Conservation (phyloP, 2,797 vertebrate species). For the Coregonus ussuriensis region DNA sequence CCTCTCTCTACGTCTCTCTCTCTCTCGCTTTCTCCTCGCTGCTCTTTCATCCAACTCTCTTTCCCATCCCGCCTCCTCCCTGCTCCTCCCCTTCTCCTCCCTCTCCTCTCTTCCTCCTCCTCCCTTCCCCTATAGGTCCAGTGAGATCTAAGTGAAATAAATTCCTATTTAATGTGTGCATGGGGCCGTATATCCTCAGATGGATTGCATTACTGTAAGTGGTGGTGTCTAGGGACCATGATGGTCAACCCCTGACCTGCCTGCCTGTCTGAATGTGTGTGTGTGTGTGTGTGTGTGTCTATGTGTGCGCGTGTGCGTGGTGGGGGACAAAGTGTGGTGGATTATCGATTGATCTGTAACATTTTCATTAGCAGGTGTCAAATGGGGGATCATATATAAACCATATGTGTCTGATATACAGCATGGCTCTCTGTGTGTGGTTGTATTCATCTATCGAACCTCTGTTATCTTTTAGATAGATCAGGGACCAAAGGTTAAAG, state of each 20-base stretch:
- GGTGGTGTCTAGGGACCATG: conserved; percentile 40
- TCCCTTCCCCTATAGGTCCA: conserved; percentile 27
- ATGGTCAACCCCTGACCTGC: conserved; percentile 21
- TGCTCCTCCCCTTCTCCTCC: too few relatives aligned
- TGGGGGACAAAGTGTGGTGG: not conserved
- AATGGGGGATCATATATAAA: conserved; percentile 11
- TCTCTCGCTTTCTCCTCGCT: too few relatives aligned
- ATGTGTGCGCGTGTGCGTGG: not conserved
- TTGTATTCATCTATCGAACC: not conserved
- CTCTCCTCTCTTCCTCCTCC: not conserved
- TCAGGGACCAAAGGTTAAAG: not conserved
- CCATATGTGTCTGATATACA: too few relatives aligned
- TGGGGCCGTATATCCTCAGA: conserved; percentile 51
- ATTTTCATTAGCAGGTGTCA: conserved; percentile 14
- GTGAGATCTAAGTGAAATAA: conserved; percentile 56
- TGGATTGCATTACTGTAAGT: conserved; percentile 56
- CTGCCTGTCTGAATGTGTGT: conserved; percentile 10
- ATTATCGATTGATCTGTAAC: not conserved
- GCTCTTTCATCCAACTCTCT: too few relatives aligned
- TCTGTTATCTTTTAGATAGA: not conserved
- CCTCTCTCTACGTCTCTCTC: too few relatives aligned
- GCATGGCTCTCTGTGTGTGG: not conserved
- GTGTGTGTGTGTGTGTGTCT: conserved; percentile 7
- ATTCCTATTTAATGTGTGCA: conserved; percentile 61
- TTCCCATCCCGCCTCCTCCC: not conserved